Evolutionary conservation across 92 coral and sea anemone genomes (phyloP).

Genomic region (Zoanthus gigantus): DNA sequence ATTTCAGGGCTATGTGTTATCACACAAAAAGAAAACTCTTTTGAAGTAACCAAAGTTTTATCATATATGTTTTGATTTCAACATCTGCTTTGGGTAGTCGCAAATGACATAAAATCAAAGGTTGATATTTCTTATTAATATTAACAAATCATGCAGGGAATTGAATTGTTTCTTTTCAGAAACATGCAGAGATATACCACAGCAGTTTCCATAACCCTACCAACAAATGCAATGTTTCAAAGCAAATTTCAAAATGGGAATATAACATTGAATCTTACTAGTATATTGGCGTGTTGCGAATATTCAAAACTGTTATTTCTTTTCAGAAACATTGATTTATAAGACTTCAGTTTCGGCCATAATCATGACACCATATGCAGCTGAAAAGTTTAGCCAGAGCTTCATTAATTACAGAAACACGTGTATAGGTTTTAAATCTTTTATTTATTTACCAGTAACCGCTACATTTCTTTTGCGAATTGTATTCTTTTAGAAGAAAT

Average conservation of each 20-base stretch:
- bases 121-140: background rate
- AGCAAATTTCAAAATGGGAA: background rate
- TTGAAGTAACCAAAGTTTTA: background rate
- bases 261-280: background rate
- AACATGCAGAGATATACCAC: background rate
- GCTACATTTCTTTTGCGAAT: slow-evolving; percentile 7
- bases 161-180: background rate
- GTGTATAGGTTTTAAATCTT: background rate
- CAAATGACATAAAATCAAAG: background rate
- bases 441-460: slow-evolving; percentile 30
- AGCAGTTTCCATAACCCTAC: background rate
- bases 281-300: background rate
- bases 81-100: slow-evolving; percentile 34
- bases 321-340: background rate
- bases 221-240: background rate
- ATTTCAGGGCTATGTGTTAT: background rate
- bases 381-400: background rate
- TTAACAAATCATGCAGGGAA: background rate
- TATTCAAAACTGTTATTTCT: slow-evolving; percentile 11
- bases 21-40: background rate
- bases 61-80: slow-evolving; percentile 9
- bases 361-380: background rate
- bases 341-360: background rate
- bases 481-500: background rate
- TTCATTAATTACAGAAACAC: slow-evolving; percentile 18